Evolutionary conservation across 2,888 invertebrate genomes (phyloP), one percentile per base, ranked within the genome.

Genomic region (Cryptophagus acutangulus): DNA sequence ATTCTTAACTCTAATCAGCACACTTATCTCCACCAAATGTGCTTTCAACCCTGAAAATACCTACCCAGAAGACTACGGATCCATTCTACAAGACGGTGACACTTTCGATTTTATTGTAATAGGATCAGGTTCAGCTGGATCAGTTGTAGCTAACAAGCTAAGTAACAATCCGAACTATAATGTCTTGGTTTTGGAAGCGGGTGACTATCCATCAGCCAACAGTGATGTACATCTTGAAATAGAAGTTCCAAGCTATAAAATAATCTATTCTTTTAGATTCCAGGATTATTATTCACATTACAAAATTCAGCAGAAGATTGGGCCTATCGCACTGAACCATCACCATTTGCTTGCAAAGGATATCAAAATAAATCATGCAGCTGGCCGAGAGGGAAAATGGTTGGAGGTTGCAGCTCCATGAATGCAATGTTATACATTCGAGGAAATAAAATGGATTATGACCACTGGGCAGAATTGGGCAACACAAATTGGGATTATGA

Each of bases 41-140:
- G n/a, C n/a, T n/a, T n/a, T n/a, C n/a, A n/a, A n/a, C n/a, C n/a
- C n/a, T n/a, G n/a, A n/a, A n/a, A n/a, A n/a, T n/a, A n/a, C n/a
- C n/a, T n/a, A n/a, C n/a, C n/a, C n/a, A n/a, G n/a, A n/a, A n/a
- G n/a, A n/a, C n/a, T n/a, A n/a, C n/a, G n/a, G n/a, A n/a, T n/a
- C n/a, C n/a, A n/a, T n/a, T n/a, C n/a, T n/a, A n/a, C n/a, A n/a
- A n/a, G n/a, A n/a, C n/a, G n/a, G n/a, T n/a, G 70, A 76, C 3
- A 74, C 73, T 33, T 89, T 89, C 56, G 89, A 90, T 64, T 89
- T 88, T 56, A 76, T 89, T 3, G 75, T 89, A 37, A 73, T 90
- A 2, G 90, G 90, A 0, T 90, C 78, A 1, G 92, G 91, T 0
- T 83, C 87, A 1, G 89, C 87, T 0, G 91, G 90, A 2, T 74